Evolutionary conservation across 2,797 vertebrate genomes (phyloP).

Genomic region (Scolopax bukidnonensis): DNA sequence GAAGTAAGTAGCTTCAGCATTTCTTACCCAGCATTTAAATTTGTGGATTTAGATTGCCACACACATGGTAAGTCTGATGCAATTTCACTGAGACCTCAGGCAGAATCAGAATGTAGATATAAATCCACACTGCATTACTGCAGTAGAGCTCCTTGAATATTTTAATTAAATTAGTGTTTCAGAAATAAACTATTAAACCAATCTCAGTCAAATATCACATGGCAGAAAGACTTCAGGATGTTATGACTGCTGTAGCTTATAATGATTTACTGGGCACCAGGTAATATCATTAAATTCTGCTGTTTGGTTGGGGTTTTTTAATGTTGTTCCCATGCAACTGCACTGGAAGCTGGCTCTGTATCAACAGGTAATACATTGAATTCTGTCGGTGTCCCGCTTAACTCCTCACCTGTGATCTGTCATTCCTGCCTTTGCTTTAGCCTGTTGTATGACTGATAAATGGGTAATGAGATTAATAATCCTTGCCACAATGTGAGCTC

Average conservation of each 20-base stretch:
- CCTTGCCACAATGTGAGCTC: not conserved
- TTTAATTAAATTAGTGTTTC: constrained; percentile 58
- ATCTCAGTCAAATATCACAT: not conserved
- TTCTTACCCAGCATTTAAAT: constrained; percentile 8
- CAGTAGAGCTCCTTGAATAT: not conserved
- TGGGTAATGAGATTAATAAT: not conserved
- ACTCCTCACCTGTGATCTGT: not conserved
- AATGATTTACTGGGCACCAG: not conserved
- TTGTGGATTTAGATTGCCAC: constrained; percentile 28
- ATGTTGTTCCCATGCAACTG: not conserved
- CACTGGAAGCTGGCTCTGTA: not conserved
- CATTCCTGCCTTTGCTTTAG: not conserved
- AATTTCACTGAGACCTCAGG: constrained; percentile 39
- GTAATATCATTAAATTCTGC: not conserved
- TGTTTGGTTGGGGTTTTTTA: not conserved
- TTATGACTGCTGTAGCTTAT: not conserved
- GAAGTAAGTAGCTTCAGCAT: not conserved
- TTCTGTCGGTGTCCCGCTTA: not conserved
- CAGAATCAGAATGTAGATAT: constrained; percentile 28
- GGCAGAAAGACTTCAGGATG: not conserved
- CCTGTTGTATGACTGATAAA: not conserved
- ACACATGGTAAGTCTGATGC: constrained; percentile 28
- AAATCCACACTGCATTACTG: constrained; percentile 9
- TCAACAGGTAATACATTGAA: not conserved
- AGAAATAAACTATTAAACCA: constrained; percentile 46